Conservation (phyloP, 1,140 invertebrate species). For the Andricus grossulariae region DNA sequence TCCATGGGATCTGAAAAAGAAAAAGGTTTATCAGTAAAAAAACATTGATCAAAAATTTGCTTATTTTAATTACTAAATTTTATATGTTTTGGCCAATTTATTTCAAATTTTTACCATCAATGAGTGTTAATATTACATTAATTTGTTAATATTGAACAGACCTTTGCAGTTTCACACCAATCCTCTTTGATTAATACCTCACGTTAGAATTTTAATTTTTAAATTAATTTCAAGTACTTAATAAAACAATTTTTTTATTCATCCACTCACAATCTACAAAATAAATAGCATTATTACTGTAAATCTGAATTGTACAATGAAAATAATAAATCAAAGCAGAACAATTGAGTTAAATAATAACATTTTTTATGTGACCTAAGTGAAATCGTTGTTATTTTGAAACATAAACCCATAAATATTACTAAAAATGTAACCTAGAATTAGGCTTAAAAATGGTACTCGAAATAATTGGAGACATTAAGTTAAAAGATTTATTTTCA, state of each 20-base stretch:
- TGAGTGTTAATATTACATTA: neutral
- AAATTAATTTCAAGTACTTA: neutral
- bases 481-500: slow-evolving; percentile 2
- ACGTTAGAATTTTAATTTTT: neutral
- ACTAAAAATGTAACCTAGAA: neutral
- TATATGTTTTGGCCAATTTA: no score
- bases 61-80: neutral
- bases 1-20: slow-evolving; percentile 41
- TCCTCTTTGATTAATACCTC: neutral
- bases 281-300: no score
- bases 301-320: no score
- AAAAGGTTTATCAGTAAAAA: slow-evolving; percentile 23
- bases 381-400: neutral
- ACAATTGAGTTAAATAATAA: no score
- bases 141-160: neutral
- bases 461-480: slow-evolving; percentile 5
- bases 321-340: no score
- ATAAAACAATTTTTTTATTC: no score
- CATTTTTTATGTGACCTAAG: no score
- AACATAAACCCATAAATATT: slow-evolving; percentile 25
- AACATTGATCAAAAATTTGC: neutral
- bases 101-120: neutral
- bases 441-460: neutral
- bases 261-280: no score
- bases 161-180: neutral